Evolutionary conservation across 2,888 invertebrate genomes (phyloP), one percentile per base, ranked within the genome.

Genomic region (Melitaea athalia): DNA sequence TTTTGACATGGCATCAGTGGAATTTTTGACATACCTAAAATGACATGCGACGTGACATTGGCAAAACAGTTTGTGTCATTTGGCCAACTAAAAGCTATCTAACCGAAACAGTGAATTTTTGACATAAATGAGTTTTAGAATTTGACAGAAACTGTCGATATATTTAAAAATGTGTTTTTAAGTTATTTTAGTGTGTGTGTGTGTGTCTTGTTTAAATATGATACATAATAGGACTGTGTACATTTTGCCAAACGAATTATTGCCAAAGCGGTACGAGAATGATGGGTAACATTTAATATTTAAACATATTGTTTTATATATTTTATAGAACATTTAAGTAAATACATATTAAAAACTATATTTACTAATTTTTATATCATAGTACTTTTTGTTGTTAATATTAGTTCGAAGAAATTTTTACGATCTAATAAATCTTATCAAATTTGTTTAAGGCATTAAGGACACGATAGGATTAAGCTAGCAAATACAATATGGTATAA

Each of bases 161-260:
- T 24, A 24, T 24, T 24, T n/a, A 1, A 10, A 49, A 14, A 61
- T 64, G 50, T 64, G n/a, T 60, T 55, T 33, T 57, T 52, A 60
- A 63, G 65, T 43, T 45, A 64, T 64, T 59, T 63, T 38, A 8
- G 61, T 33, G 8, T 38, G 33, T 50, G 47, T 31, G n/a, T 33
- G 33, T 62, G n/a, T 55, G 42, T 17, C 71, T 62, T 42, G n/a
- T 59, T 24, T 50, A 67, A 62, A 61, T 63, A 92, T 92, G 91
- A 86, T 91, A 77, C 89, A 91, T 76, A 92, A 92, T 71, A 83
- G 91, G 68, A 91, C 92, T 60, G 92, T 92, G 72, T 92, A 91
- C 77, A 92, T 92, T 74, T 82, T 92, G 81, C 92, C 92, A 77
- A 92, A 92, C 71, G 92, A 92, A 79, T 79, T 92, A 47, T 81